Evolutionary conservation across 2,797 vertebrate species (phyloP).

Genomic region (Linurgus olivaceus): DNA sequence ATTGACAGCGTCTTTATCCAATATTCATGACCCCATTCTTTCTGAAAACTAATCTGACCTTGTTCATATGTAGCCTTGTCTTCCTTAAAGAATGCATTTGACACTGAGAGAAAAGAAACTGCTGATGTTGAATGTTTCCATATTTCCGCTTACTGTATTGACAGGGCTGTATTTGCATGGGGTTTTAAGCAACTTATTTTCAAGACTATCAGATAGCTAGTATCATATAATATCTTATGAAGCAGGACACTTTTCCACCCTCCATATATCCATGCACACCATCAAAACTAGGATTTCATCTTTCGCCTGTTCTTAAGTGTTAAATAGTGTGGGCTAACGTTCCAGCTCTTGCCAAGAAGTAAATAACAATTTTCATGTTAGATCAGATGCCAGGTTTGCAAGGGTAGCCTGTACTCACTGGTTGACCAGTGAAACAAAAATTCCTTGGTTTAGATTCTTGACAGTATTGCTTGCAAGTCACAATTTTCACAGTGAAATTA

Average conservation of each 20-base stretch:
- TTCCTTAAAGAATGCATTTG: background rate
- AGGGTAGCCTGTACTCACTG: background rate
- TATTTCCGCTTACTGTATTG: background rate
- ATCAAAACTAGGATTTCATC: background rate
- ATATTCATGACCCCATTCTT: background rate
- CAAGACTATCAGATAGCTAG: background rate
- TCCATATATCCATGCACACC: background rate
- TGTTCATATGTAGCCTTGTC: background rate
- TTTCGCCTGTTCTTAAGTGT: background rate
- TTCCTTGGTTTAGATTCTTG: background rate
- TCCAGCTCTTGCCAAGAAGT: background rate
- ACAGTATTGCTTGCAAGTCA: background rate
- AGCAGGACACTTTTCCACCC: background rate
- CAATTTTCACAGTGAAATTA: background rate
- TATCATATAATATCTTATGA: background rate
- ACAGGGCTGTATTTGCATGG: accelerated
- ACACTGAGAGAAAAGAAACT: background rate
- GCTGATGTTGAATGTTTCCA: background rate
- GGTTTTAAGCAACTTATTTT: background rate
- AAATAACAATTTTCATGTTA: background rate
- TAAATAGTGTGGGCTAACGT: background rate
- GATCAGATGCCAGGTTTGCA: background rate
- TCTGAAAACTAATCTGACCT: background rate
- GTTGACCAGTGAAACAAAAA: background rate
- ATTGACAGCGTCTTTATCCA: background rate